Evolutionary conservation across 2,113 vertebrate species (phyloP), one percentile per base, ranked within the genome.

Genomic region (Tupaia tana): DNA sequence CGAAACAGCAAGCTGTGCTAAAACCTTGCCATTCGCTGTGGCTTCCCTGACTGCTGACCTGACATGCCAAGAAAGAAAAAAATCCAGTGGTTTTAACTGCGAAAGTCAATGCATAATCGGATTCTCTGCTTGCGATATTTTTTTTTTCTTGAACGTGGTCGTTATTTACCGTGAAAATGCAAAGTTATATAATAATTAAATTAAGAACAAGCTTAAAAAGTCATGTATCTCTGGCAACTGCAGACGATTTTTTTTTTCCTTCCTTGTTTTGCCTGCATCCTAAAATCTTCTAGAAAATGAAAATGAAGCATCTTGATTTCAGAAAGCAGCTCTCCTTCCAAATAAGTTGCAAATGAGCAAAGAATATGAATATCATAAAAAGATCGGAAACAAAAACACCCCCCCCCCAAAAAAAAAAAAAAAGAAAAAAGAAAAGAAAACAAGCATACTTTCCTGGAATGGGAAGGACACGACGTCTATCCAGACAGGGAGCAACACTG

Each of bases 401-500:
- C 43, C 43, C 43, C 43, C 43, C 43, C 43, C 43, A 3, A 3
- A 43, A 43, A 43, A 43, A 43, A 43, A 43, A 43, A 43, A 43
- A 43, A 43, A 43, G 5, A 43, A 18, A 34, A 75, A 5, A 18
- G 29, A 3, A 11, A 64, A 71, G 66, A 22, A 69, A 86, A 12
- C 11, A n/a, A 93, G 52, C 74, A 67, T 8, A 20, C 29, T 69
- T 90, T 58, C 19, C 27, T 18, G 22, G 64, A 15, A 34, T 0
- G n/a, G 31, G 58, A 93, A 95, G 80, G 54, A 31, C 66, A 64
- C 14, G 15, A 70, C 19, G 18, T 25, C 13, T 27, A 31, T 25
- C 3, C 14, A 12, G 58, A 93, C 61, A 27, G 93, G 83, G 91
- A 81, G 77, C 95, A 96, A 96, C 91, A 98, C n/a, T 88, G 95